Evolutionary conservation across 2,113 vertebrate species (phyloP).

Genomic region (Laterallus jamaicensis): DNA sequence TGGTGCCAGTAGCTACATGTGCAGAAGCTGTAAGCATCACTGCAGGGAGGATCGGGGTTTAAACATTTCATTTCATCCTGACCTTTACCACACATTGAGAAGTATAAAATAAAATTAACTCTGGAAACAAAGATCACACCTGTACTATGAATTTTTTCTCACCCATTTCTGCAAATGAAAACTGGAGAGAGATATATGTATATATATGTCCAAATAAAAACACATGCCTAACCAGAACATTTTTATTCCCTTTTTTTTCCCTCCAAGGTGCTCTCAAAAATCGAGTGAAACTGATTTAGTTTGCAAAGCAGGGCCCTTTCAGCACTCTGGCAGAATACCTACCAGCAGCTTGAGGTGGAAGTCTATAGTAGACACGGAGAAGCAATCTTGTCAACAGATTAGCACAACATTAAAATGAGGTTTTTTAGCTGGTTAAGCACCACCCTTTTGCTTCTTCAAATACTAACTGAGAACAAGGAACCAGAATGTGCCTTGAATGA

Average conservation of each 20-base stretch:
- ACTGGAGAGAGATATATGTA: not conserved
- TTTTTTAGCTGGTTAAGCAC: not conserved
- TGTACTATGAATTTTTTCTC: too few species aligned
- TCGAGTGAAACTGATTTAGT: not conserved
- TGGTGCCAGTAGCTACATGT: not conserved
- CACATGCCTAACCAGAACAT: too few species aligned
- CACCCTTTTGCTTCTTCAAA: not conserved
- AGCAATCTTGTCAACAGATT: slow-evolving; percentile 15
- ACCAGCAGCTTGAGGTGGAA: not conserved
- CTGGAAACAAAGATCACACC: too few species aligned
- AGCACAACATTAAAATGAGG: not conserved
- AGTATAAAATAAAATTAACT: too few species aligned
- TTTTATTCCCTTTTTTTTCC: too few species aligned
- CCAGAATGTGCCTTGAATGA: not conserved
- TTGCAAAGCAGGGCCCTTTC: slow-evolving; percentile 11
- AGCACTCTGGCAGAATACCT: not conserved
- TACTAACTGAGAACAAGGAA: not conserved
- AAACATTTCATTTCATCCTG: not conserved
- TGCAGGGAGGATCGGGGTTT: not conserved
- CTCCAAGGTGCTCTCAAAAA: too few species aligned
- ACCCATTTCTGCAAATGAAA: not conserved
- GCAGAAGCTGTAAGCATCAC: not conserved
- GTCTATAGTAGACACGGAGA: not conserved
- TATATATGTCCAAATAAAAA: too few species aligned
- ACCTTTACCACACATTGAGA: too few species aligned